Evolutionary conservation across 2,797 vertebrate genomes (phyloP).

Genomic region (Chiloscyllium punctatum): DNA sequence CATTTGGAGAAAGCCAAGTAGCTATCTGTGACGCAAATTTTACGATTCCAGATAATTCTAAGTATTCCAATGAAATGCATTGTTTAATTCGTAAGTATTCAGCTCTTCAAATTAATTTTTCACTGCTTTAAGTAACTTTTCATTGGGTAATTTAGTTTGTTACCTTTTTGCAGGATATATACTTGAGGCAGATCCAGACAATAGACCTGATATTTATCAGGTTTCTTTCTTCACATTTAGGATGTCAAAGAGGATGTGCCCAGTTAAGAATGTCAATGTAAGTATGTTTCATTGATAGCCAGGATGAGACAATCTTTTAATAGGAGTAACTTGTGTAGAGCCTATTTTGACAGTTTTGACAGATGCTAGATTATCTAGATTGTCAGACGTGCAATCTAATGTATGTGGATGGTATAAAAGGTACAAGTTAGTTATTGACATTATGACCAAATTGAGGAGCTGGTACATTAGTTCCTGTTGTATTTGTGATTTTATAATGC

Average conservation of each 20-base stretch:
- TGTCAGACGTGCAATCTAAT: not conserved
- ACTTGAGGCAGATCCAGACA: slow-evolving; percentile 92
- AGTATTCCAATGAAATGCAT: slow-evolving; percentile 94
- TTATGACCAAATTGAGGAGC: not conserved
- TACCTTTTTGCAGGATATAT: slow-evolving; percentile 75
- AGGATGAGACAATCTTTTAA: not conserved
- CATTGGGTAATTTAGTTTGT: not conserved
- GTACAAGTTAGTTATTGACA: not conserved
- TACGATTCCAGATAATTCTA: slow-evolving; percentile 92
- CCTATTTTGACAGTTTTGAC: not conserved
- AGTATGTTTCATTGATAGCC: slow-evolving; percentile 45
- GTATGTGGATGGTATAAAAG: not conserved
- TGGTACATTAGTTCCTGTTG: not conserved
- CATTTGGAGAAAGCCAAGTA: slow-evolving; percentile 96
- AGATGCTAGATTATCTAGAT: not conserved
- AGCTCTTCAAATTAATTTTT: not conserved
- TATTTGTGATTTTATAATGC: not conserved
- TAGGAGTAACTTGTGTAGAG: not conserved
- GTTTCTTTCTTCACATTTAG: slow-evolving; percentile 94
- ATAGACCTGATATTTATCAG: slow-evolving; percentile 95
- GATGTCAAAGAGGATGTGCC: slow-evolving; percentile 78
- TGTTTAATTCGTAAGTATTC: slow-evolving; percentile 91
- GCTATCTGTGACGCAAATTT: slow-evolving; percentile 97
- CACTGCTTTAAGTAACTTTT: not conserved
- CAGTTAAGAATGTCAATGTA: slow-evolving; percentile 81